Percentiles rank a stretch among this genome's conserved stretches.
phyloP scores from a whole-genome alignment of 2,888 invertebrate species.

The Clistopyga incitator region DNA sequence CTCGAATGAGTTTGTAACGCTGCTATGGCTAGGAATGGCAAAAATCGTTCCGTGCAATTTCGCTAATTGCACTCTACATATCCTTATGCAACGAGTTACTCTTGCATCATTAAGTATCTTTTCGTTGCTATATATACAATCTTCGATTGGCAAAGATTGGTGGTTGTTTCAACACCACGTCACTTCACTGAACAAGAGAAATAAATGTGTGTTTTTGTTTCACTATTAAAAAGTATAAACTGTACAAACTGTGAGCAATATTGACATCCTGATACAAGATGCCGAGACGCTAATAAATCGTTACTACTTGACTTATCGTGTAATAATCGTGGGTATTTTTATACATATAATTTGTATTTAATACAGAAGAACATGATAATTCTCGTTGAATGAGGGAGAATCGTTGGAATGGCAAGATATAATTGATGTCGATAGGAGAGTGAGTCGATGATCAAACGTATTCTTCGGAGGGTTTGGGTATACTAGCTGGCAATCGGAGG shows the following conservation, averaged over 20 bases:
- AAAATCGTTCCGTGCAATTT: conserved; percentile 41
- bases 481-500: conserved; percentile 90
- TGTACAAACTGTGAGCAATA: conserved; percentile 76
- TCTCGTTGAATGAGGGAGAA: conserved; percentile 31
- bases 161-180: no score
- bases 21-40: conserved; percentile 72
- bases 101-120: background rate
- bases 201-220: conserved; percentile 60
- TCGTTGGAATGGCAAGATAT: conserved; percentile 64
- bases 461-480: conserved; percentile 95
- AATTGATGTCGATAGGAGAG: conserved; percentile 31
- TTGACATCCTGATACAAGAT: conserved; percentile 81
- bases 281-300: conserved; percentile 69
- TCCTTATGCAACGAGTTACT: conserved; percentile 15
- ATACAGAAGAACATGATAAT: conserved; percentile 32
- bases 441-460: conserved; percentile 88
- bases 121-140: conserved; percentile 54
- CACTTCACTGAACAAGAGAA: conserved; percentile 50
- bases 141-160: background rate
- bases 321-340: conserved; percentile 53
- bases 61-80: conserved; percentile 41
- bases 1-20: conserved; percentile 46
- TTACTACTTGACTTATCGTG: background rate
- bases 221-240: conserved; percentile 68
- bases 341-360: conserved; percentile 47